A percentile compares a stretch with the other conserved stretches of the same genome.
These are phyloP conservation scores for Dallia pectoralis DNA, from an alignment of 2,797 vertebrate genomes.

Conservation along the genomic window DNA sequence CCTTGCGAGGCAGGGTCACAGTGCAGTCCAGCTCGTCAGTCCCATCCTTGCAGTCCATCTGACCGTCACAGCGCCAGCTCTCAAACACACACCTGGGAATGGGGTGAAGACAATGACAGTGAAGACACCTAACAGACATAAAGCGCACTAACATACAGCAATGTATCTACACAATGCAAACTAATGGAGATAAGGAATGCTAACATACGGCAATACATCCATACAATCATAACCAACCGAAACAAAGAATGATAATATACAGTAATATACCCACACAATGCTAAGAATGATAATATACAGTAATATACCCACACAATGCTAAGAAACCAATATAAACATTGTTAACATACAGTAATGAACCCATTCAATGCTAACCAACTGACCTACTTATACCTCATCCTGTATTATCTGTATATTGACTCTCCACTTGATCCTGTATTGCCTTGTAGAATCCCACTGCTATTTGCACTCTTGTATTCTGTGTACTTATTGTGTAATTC, in stretches of 20 bases:
- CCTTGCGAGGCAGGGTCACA: constrained; percentile 84
- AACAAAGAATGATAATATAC: not conserved
- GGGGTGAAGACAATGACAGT: not conserved
- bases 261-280: not conserved
- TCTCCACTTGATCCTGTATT: too few relatives aligned
- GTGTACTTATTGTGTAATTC: too few relatives aligned
- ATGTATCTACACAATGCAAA: not conserved
- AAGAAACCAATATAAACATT: not conserved
- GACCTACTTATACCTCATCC: too few relatives aligned
- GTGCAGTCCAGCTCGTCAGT: constrained; percentile 87
- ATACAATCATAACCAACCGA: not conserved
- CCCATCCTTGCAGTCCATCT: constrained; percentile 86
- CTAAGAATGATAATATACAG: constrained; percentile 1
- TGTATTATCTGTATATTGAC: too few relatives aligned
- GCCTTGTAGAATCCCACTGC: too few relatives aligned
- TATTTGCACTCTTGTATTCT: too few relatives aligned
- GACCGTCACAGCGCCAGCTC: constrained; percentile 90
- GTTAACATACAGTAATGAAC: not conserved
- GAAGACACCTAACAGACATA: not conserved
- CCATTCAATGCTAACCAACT: not conserved
- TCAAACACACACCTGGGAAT: constrained; percentile 83
- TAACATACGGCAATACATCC: constrained; percentile 2
- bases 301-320: not conserved
- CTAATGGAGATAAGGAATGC: not conserved
- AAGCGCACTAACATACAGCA: not conserved